A percentile compares a stretch with the other conserved stretches of the same genome.
Evolutionary conservation across 2,113 vertebrate genomes (phyloP).

Genomic region (Rhegmatorhina hoffmannsi): DNA sequence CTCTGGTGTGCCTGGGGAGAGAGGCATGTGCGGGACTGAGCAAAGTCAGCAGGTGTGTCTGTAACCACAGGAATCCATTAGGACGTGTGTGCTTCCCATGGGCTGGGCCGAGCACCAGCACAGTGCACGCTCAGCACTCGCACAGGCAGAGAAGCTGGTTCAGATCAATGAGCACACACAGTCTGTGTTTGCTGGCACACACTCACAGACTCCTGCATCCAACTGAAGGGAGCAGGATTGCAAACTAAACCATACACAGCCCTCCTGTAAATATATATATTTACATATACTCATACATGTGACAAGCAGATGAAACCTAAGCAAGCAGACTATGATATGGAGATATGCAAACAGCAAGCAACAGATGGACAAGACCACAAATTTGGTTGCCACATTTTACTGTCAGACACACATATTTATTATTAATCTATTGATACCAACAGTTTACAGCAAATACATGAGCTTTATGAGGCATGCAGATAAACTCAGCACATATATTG

Average conservation of each 20-base stretch:
- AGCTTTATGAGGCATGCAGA: not conserved
- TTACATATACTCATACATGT: rapidly evolving
- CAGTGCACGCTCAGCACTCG: not conserved
- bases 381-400: not conserved
- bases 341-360: not conserved
- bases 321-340: not conserved
- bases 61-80: not conserved
- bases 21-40: too few species aligned
- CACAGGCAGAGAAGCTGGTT: not conserved
- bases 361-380: not conserved
- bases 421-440: not conserved
- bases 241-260: not conserved
- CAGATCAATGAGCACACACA: rapidly evolving
- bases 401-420: not conserved
- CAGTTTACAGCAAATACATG: not conserved
- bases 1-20: not conserved
- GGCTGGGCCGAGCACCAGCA: not conserved
- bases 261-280: not conserved
- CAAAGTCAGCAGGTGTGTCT: not conserved
- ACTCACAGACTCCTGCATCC: not conserved
- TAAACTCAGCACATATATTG: not conserved
- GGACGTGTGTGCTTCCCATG: not conserved
- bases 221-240: not conserved
- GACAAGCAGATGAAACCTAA: not conserved
- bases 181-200: not conserved